phyloP scores from a whole-genome alignment of 2,113 vertebrate species.

The Aphelocoma coerulescens region DNA sequence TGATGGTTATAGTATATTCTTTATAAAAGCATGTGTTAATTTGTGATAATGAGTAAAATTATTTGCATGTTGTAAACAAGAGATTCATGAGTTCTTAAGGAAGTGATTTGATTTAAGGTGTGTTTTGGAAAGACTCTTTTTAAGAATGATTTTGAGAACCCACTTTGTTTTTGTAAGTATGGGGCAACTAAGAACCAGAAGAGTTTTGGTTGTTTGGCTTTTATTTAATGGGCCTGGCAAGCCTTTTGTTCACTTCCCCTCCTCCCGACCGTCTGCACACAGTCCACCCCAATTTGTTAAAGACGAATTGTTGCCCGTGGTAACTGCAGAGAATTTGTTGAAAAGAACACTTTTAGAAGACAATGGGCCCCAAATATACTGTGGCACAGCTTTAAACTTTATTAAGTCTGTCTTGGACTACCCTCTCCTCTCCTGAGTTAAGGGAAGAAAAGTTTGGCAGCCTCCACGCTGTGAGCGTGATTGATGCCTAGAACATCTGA shows the following conservation, averaged over 20 bases:
- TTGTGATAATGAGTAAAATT: background rate
- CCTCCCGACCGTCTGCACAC: background rate
- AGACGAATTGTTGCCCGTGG: constrained; percentile 56
- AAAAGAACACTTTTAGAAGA: constrained; percentile 64
- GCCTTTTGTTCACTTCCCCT: constrained; percentile 1
- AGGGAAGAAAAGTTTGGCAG: constrained; percentile 78
- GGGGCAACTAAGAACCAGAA: background rate
- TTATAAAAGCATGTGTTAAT: background rate
- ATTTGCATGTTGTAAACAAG: background rate
- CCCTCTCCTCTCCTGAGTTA: constrained; percentile 63
- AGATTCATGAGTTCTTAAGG: background rate
- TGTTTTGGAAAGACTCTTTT: background rate
- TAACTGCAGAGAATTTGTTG: constrained; percentile 68
- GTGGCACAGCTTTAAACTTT: constrained; percentile 77
- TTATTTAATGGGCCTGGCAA: background rate
- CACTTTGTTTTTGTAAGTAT: background rate
- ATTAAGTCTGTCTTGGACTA: constrained; percentile 74
- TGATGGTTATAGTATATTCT: background rate
- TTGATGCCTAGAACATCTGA: constrained; percentile 86
- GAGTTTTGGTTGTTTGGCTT: background rate
- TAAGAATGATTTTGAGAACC: background rate
- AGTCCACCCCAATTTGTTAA: constrained; percentile 21
- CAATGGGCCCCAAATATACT: constrained; percentile 69
- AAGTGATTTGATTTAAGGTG: background rate
- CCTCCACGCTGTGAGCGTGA: constrained; percentile 83